phyloP scores from a whole-genome alignment of 1,140 invertebrate species.

The Formica selysi region DNA sequence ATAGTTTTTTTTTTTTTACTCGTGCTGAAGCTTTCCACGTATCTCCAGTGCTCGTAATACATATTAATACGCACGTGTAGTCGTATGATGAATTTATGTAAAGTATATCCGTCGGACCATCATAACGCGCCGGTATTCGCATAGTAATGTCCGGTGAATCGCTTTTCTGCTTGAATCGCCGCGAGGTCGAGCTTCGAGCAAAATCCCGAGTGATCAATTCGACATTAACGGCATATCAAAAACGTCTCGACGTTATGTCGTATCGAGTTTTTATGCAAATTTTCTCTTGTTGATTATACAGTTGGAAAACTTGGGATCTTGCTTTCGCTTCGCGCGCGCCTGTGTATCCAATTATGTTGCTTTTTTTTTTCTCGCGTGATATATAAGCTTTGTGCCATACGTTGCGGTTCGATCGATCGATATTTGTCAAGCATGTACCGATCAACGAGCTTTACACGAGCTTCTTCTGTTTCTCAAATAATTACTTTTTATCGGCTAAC shows the following conservation, averaged over 20 bases:
- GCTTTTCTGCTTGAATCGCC: constrained; percentile 9
- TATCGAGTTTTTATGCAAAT: constrained; percentile 4
- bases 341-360: constrained; percentile 20
- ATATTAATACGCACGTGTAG: constrained; percentile 44
- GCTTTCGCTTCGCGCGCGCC: not conserved
- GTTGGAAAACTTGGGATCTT: not conserved
- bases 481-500: not conserved
- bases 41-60: constrained; percentile 75
- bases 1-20: constrained; percentile 25
- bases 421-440: not conserved
- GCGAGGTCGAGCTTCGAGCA: not conserved
- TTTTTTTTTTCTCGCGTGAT: constrained; percentile 29
- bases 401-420: constrained; percentile 19
- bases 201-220: not conserved
- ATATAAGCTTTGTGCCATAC: constrained; percentile 56
- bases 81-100: constrained; percentile 48
- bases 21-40: constrained; percentile 76
- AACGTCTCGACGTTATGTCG: not conserved
- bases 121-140: constrained; percentile 24
- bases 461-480: not conserved
- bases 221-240: not conserved
- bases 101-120: constrained; percentile 10
- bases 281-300: not conserved
- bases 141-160: constrained; percentile 27
- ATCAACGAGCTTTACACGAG: not conserved